Evolutionary conservation across 2,113 vertebrate genomes (phyloP).

Genomic region (Cyprinodon brontotheroides): DNA sequence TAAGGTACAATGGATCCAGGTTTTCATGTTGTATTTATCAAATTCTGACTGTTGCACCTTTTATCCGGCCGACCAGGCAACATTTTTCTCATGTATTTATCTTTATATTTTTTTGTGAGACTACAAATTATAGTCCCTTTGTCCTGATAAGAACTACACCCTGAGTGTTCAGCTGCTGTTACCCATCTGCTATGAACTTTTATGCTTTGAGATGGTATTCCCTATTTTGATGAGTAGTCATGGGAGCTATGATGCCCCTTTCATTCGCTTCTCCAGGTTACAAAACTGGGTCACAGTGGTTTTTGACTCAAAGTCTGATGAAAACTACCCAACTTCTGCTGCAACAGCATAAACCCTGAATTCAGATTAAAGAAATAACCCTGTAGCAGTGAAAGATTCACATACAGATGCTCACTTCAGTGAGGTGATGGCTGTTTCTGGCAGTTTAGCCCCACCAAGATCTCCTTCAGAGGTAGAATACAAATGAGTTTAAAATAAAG

Average conservation of each 20-base stretch:
- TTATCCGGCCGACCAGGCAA: neutral
- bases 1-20: neutral
- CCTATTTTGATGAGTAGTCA: neutral
- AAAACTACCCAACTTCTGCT: neutral
- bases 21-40: neutral
- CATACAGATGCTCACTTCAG: constrained; percentile 64
- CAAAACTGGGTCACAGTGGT: neutral
- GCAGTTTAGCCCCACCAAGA: constrained; percentile 69
- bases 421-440: constrained; percentile 65
- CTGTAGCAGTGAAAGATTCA: neutral
- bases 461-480: constrained; percentile 69
- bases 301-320: neutral
- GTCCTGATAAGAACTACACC: neutral
- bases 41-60: neutral
- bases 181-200: neutral
- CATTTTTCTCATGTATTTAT: neutral
- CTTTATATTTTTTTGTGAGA: neutral
- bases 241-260: neutral
- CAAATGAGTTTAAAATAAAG: constrained; percentile 71
- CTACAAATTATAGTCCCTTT: neutral
- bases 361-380: neutral
- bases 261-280: neutral
- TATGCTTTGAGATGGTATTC: neutral
- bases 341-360: neutral
- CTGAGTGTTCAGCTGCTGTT: neutral